Base-by-base conservation (phyloP, 2,113 vertebrate genomes). In the Serilophus lunatus region DNA sequence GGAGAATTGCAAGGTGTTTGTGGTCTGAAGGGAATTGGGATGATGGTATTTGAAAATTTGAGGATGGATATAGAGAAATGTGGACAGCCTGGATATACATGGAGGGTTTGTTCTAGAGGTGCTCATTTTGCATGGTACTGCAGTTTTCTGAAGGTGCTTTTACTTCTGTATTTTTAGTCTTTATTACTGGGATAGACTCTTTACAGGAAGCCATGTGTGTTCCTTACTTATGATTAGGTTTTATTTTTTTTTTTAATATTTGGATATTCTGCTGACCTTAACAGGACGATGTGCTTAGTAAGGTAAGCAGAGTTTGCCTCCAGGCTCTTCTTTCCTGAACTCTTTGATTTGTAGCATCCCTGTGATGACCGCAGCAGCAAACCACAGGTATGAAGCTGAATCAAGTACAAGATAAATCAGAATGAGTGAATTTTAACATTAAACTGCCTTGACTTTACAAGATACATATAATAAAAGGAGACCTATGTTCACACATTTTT, bases 261-360 rank as follows among this genome's bases (percentile, higher is more conserved):
- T 89, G 74, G 40, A 3, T 87, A 47, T 59, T 92, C 35, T 96
- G 60, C 50, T 95, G 74, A 78, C 24, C 36, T 71, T 86, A 80
- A 53, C 31, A 33, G 57, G 31, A 17, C 42, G 57, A 26, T 74
- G 33, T 82, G 54, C 54, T 26, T 36, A 29, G 47, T 70, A 78
- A 88, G 51, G 33, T 64, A 88, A 86, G 54, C 47, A 68, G 35
- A 78, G 57, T 64, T 75, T 86, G 31, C 45, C 22, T 66, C n/a
- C 2, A 8, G n/a, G 40, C 42, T 84, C 69, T 70, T 83, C 35
- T 82, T 86, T 70, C 45, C 19, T 35, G 16, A 77, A 25, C 61
- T 86, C 50, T 83, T 77, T 68, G 44, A 75, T 36, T 87, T 84
- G 13, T 49, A 57, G 31, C 38, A 57, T 76, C 36, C 14, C 17